Base-by-base conservation (phyloP, 2,888 invertebrate genomes). In the Lepas anatifera region DNA sequence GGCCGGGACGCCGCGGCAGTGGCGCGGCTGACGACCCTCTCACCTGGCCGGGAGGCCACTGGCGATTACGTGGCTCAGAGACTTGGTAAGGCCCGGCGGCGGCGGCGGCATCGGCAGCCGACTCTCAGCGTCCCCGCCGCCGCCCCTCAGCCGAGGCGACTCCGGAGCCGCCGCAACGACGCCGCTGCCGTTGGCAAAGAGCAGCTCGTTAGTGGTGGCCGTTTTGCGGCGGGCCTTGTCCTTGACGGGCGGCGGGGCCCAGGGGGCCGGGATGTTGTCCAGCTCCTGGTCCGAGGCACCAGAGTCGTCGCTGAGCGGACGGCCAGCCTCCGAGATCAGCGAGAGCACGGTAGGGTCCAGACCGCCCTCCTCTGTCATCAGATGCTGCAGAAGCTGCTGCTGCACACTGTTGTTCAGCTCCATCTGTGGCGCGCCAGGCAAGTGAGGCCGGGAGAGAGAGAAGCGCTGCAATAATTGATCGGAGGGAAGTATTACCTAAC, bases 311-410 rank as follows among this genome's bases (percentile, higher is more conserved):
- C 10, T 3, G 37, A 39, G 32, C 18, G 18, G 29, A 32, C 11
- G 29, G 58, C 58, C 58, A 13, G 25, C 64, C 39, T 64, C 39
- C 3, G 64, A 3, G 39, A 64, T 64, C 11, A 64, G 39, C 11
- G 37, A 39, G 64, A 39, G 25, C 25, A 64, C 64, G 64, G 64
- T 27, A 2, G 64, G 25, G 39, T 64, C 64, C 25, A 64, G 37
- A 39, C 64, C 64, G 64, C 64, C 84, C 75, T 84, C 82, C 76
- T 85, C 84, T 70, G 83, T 75, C 74, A 87, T 79, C 74, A 91
- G 86, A 76, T 90, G 89, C 76, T 89, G 87, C 70, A 92, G 80
- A 72, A 92, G 81, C 77, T 91, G 89, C 76, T 90, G 87, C 76
- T 90, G 89, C 18, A 90, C 85, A 43, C 78, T 78, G 70, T 79